Conservation (phyloP, 2,797 vertebrate genomes). For the Apogon talboti region DNA sequence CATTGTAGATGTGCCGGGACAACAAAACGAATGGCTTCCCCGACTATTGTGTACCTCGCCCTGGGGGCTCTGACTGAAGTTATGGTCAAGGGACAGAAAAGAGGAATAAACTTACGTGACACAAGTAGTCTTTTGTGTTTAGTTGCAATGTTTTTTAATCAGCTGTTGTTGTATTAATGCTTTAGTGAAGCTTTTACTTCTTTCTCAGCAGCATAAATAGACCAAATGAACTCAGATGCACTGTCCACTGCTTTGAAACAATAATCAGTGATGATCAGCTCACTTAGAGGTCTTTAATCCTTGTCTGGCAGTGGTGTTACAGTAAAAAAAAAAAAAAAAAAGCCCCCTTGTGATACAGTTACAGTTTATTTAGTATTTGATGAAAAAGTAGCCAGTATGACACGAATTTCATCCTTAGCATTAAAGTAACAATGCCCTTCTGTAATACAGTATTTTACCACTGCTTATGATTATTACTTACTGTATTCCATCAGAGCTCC, state of each 20-base stretch:
- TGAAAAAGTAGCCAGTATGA: no score
- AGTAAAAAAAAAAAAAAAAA: no score
- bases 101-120: not conserved
- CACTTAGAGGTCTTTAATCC: constrained; percentile 67
- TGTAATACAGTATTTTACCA: constrained; percentile 2
- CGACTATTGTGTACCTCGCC: constrained; percentile 92
- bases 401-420: not conserved
- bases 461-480: constrained; percentile 71
- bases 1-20: constrained; percentile 93
- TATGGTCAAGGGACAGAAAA: not conserved
- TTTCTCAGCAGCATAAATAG: not conserved
- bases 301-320: constrained; percentile 37
- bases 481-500: constrained; percentile 87
- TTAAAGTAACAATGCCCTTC: no score
- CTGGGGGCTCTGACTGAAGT: constrained; percentile 87
- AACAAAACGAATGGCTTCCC: constrained; percentile 90
- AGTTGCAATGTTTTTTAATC: not conserved
- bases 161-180: not conserved
- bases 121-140: not conserved
- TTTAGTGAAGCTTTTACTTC: not conserved
- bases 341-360: not conserved
- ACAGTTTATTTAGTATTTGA: not conserved
- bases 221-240: constrained; percentile 2
- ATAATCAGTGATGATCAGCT: constrained; percentile 26
- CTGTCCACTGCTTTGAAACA: constrained; percentile 15